A percentile compares a stretch with the other conserved stretches of the same genome.
Conservation (phyloP, 2,888 invertebrate genomes). For the Gastrophysa polygoni region DNA sequence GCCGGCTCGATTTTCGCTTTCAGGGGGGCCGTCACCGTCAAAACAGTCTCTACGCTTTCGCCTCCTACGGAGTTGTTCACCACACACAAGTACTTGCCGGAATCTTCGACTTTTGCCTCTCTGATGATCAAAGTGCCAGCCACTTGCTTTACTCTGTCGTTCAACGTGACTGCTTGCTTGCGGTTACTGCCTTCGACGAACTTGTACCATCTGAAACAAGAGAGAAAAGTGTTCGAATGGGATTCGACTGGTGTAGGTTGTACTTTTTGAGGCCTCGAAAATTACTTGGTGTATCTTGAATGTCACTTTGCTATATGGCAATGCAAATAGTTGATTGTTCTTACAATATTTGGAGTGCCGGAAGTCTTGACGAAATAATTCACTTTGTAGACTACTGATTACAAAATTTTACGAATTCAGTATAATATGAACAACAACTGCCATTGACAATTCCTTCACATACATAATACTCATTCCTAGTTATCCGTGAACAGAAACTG, state of each 20-base stretch:
- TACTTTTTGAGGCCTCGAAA: background rate
- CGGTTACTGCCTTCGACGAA: constrained; percentile 86
- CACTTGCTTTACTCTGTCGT: constrained; percentile 89
- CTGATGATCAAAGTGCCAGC: constrained; percentile 93
- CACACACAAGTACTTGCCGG: constrained; percentile 92
- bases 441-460: too few relatives aligned
- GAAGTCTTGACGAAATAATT: too few relatives aligned
- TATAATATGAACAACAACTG: too few relatives aligned
- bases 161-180: constrained; percentile 86
- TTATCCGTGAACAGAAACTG: too few relatives aligned
- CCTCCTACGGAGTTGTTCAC: constrained; percentile 95
- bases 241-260: background rate
- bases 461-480: too few relatives aligned
- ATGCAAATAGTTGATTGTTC: too few relatives aligned
- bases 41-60: constrained; percentile 89
- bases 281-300: too few relatives aligned
- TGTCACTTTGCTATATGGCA: too few relatives aligned
- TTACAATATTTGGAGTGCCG: too few relatives aligned
- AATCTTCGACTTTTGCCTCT: constrained; percentile 89
- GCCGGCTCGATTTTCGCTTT: constrained; percentile 88
- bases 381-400: too few relatives aligned
- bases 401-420: too few relatives aligned
- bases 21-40: constrained; percentile 90
- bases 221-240: constrained; percentile 32
- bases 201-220: constrained; percentile 90